Base-by-base conservation (phyloP, 2,113 vertebrate species). In the Marmota monax region DNA sequence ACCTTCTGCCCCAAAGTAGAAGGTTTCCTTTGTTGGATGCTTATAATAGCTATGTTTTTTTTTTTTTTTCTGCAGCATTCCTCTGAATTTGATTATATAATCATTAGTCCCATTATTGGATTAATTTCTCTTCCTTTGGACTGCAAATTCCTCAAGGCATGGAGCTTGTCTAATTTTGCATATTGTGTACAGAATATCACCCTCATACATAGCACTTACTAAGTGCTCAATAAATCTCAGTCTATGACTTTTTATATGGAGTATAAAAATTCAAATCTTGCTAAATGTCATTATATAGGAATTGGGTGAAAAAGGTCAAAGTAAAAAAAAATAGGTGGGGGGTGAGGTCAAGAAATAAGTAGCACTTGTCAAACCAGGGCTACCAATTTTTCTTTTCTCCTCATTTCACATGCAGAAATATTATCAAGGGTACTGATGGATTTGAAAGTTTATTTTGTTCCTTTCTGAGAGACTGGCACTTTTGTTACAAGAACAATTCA, bases 401-500 rank as follows among this genome's bases (percentile, higher is more conserved):
- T 95, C 25, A 20, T 78, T 88, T 34, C 53, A 70, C 18, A 48
- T 34, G 48, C 63, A 77, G 45, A 63, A 78, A 82, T 74, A n/a
- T 85, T 73, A 70, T 79, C 48, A 95, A 92, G 25, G 56, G 34
- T 83, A 25, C 8, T 88, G 88, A 84, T 51, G 83, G 78, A 85
- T 86, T 91, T 84, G 29, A 94, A 93, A 87, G 29, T 85, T 92
- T 84, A 56, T 84, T 96, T 96, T 88, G 53, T 65, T 93, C 65
- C 56, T 96, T 92, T 93, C 29, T 61, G 65, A 92, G 39, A 96
- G 72, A 32, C 74, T 56, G 72, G 61, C n/a, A 84, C 22, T 92
- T 94, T 93, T 76, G 56, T 78, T 95, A 89, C 74, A 90, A 73
- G 48, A 94, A 94, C 51, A 88, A 95, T 42, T 89, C 88, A 96